A percentile compares a stretch with the other conserved stretches of the same genome.
Evolutionary conservation across 2,888 invertebrate species (phyloP).

Genomic region (Stenurella melanura): DNA sequence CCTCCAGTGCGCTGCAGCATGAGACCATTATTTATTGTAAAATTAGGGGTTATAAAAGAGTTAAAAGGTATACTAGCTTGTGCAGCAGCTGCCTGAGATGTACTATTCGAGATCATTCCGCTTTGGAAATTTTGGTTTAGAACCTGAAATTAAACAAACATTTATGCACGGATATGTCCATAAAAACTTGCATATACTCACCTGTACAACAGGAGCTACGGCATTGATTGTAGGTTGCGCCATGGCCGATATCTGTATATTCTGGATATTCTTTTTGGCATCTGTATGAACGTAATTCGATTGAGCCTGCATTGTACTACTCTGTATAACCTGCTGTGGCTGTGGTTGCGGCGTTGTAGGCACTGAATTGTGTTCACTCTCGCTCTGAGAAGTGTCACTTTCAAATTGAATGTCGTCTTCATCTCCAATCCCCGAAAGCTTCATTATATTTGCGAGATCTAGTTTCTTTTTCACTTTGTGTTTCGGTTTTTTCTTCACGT

Average conservation of each 20-base stretch:
- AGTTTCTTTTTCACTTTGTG: slow-evolving; percentile 76
- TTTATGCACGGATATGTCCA: neutral
- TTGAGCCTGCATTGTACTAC: slow-evolving; percentile 53
- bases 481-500: slow-evolving; percentile 69
- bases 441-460: slow-evolving; percentile 84
- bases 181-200: slow-evolving; percentile 43
- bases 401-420: slow-evolving; percentile 78
- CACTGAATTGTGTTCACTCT: slow-evolving; percentile 68
- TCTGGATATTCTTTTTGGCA: slow-evolving; percentile 67
- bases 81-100: slow-evolving; percentile 62
- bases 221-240: slow-evolving; percentile 67
- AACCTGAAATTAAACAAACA: slow-evolving; percentile 60
- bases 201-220: slow-evolving; percentile 70
- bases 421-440: slow-evolving; percentile 80
- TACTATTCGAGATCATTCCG: slow-evolving; percentile 67
- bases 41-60: slow-evolving; percentile 70
- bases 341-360: slow-evolving; percentile 67
- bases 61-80: slow-evolving; percentile 67
- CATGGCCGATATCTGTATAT: slow-evolving; percentile 70
- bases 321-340: slow-evolving; percentile 53
- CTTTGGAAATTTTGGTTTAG: slow-evolving; percentile 72
- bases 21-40: slow-evolving; percentile 71
- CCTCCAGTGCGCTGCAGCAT: slow-evolving; percentile 77
- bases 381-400: slow-evolving; percentile 72
- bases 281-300: slow-evolving; percentile 61